Base-by-base conservation (phyloP, 35 echinoderm and acorn worm species). In the Eucidaris tribuloides region DNA sequence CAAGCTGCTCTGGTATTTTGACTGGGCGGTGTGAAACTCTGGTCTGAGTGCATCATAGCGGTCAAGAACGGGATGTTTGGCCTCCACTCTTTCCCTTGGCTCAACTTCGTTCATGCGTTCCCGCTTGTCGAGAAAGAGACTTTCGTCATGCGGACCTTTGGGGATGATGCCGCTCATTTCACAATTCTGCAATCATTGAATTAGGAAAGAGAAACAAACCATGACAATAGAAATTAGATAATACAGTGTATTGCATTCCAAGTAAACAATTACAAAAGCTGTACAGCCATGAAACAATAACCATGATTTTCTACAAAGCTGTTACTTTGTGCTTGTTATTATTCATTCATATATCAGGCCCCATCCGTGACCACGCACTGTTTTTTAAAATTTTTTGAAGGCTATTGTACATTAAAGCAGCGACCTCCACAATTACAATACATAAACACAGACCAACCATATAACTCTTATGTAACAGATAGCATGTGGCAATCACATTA, bases 1-100 rank as follows among this genome's bases (percentile, higher is more conserved):
- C 7, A 98, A 57, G 80, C 95, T 98, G 55, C 95, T 98, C 72
- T 98, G 95, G 57, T 98, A 98, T 45, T 98, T 98, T n/a, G 95
- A 98, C 79, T 98, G 95, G 42, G 82, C 78, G 49, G 95, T 98
- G 24, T 92, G 89, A 62, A 98, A 93, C 76, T 98, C 95, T 31
- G 95, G 95, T 59, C 95, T 50, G 17, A 98, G 83, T n/a, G 86
- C 86, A 4, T 68, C 61, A 46, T 92, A 89, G 5, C 90, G 72
- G 36, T 88, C 85, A 2, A 93, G 65, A 5, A 78, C 79, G 36
- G 95, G 95, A 65, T 83, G 84, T 55, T 98, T 98, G 0, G 90
- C 82, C 45, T 93, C 91, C 7, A 93, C 91, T 54, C 96, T 76
- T 42, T 78, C 36, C 42, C 90, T 74, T 43, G 96, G 96, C 50